These are phyloP conservation scores for Heliothis virescens DNA, from an alignment of 1,140 invertebrate genomes.

Conservation along the genomic window DNA sequence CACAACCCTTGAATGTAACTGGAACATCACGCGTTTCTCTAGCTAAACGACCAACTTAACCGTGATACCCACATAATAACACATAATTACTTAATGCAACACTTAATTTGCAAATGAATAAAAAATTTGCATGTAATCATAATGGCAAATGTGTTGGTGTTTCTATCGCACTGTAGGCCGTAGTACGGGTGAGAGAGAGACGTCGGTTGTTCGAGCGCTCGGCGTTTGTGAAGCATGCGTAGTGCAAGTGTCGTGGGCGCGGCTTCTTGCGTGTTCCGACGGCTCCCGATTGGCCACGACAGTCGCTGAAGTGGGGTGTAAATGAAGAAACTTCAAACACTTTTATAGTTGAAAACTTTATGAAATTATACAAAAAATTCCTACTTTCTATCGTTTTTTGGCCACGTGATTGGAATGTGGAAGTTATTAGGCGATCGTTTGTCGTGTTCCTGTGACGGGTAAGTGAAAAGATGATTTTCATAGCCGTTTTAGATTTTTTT, in stretches of 20 bases:
- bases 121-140: slow-evolving; percentile 80
- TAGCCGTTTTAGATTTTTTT: neutral
- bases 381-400: slow-evolving; percentile 57
- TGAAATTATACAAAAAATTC: slow-evolving; percentile 72
- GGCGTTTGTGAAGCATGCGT: slow-evolving; percentile 78
- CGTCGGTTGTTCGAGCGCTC: slow-evolving; percentile 52
- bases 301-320: slow-evolving; percentile 71
- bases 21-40: slow-evolving; percentile 39
- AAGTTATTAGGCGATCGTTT: slow-evolving; percentile 19
- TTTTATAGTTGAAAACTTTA: slow-evolving; percentile 75
- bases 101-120: slow-evolving; percentile 81
- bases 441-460: slow-evolving; percentile 4
- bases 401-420: slow-evolving; percentile 61
- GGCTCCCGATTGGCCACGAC: slow-evolving; percentile 68
- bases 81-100: slow-evolving; percentile 80
- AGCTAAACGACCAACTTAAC: slow-evolving; percentile 44
- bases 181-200: slow-evolving; percentile 67
- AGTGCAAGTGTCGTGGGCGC: slow-evolving; percentile 74
- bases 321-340: slow-evolving; percentile 69
- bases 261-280: slow-evolving; percentile 63
- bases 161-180: slow-evolving; percentile 57
- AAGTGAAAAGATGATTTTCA: slow-evolving; percentile 22
- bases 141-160: slow-evolving; percentile 65
- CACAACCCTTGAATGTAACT: slow-evolving; percentile 36
- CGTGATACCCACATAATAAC: slow-evolving; percentile 70